phyloP scores from a whole-genome alignment of 2,113 vertebrate species.

The Probosciger aterrimus region DNA sequence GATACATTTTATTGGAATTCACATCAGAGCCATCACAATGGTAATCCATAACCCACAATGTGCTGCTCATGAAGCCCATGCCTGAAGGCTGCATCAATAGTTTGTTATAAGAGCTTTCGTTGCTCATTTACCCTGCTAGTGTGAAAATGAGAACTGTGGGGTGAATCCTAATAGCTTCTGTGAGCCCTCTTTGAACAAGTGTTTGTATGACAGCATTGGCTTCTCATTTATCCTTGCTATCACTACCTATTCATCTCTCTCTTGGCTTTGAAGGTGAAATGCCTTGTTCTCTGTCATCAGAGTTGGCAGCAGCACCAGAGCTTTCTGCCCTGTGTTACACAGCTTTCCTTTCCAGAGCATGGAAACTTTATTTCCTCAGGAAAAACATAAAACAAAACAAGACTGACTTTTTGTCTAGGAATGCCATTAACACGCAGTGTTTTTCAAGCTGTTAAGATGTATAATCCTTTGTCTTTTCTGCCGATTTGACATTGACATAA shows the following conservation, averaged over 20 bases:
- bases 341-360: neutral
- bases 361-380: neutral
- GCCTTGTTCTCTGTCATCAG: constrained; percentile 57
- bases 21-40: neutral
- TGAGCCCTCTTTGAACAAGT: constrained; percentile 13
- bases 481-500: neutral
- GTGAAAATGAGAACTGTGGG: constrained; percentile 41
- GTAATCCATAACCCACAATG: constrained; percentile 16
- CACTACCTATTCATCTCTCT: constrained; percentile 52
- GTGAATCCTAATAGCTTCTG: constrained; percentile 64
- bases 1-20: constrained; percentile 42
- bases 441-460: neutral
- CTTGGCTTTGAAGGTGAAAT: constrained; percentile 62
- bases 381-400: neutral
- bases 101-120: neutral
- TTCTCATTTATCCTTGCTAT: constrained; percentile 65
- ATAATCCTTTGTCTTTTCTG: neutral
- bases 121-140: constrained; percentile 2
- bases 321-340: neutral
- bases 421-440: neutral
- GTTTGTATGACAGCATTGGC: constrained; percentile 48
- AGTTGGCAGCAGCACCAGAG: constrained; percentile 20
- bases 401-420: neutral
- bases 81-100: neutral
- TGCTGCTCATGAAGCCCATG: neutral